Evolutionary conservation across 92 coral and sea anemone species (phyloP).

Genomic region (Diadumene lineata): DNA sequence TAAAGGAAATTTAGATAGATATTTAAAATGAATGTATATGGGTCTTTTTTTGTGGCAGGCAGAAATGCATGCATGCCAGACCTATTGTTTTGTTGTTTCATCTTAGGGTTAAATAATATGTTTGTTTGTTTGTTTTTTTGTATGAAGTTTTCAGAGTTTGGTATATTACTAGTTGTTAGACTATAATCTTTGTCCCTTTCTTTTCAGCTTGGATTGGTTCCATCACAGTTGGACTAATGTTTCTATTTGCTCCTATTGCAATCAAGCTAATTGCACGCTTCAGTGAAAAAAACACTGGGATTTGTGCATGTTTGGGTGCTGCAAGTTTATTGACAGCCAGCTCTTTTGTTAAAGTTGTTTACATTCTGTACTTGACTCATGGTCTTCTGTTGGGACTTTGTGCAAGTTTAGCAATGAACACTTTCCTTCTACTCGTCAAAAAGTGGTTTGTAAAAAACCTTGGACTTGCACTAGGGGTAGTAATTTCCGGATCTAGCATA

Average conservation of each 20-base stretch:
- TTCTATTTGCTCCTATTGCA: constrained; percentile 13
- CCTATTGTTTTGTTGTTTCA: too few species aligned
- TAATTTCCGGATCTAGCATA: constrained; percentile 34
- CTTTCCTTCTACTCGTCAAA: constrained; percentile 2
- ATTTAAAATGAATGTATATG: too few species aligned
- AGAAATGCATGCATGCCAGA: too few species aligned
- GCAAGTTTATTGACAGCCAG: constrained; percentile 14
- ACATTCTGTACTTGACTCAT: constrained; percentile 25
- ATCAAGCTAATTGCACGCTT: constrained; percentile 3
- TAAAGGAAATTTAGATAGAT: too few species aligned
- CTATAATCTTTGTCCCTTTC: background rate
- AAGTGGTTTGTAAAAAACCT: constrained; percentile 30
- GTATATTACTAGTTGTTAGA: too few species aligned
- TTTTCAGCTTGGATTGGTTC: constrained; percentile 31
- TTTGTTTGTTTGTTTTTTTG: too few species aligned
- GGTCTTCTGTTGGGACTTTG: constrained; percentile 39
- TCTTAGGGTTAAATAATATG: too few species aligned
- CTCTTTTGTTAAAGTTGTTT: constrained; percentile 20
- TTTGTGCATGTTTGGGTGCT: constrained; percentile 10
- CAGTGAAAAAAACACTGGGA: constrained; percentile 1
- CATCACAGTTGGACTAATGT: constrained; percentile 3
- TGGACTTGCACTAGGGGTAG: constrained; percentile 37
- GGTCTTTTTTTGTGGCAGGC: too few species aligned
- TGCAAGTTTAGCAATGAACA: background rate
- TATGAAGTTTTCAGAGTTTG: too few species aligned